Conservation (phyloP, 2,113 vertebrate species). For the Notothenia coriiceps region DNA sequence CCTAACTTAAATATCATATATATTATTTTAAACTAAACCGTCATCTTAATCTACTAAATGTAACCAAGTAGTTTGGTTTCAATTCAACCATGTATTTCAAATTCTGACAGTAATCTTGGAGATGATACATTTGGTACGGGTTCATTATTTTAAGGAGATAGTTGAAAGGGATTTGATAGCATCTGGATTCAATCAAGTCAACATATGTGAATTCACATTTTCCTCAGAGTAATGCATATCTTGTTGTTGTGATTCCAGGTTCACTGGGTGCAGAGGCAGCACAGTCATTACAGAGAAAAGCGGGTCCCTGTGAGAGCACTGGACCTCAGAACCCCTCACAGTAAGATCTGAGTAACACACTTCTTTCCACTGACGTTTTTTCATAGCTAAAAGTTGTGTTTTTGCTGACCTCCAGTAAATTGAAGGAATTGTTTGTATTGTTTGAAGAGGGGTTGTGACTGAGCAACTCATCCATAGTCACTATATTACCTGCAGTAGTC, state of each 20-base stretch:
- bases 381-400: too few relatives aligned
- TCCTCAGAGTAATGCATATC: background rate
- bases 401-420: background rate
- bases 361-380: background rate
- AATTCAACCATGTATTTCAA: too few relatives aligned
- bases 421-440: background rate
- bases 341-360: constrained; percentile 35
- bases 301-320: constrained; percentile 24
- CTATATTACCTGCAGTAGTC: too few relatives aligned
- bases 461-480: too few relatives aligned
- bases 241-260: constrained; percentile 60
- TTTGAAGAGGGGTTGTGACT: too few relatives aligned
- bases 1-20: too few relatives aligned
- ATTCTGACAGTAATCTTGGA: too few relatives aligned
- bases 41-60: too few relatives aligned
- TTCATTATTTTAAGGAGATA: too few relatives aligned
- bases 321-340: constrained; percentile 1
- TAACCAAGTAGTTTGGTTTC: too few relatives aligned
- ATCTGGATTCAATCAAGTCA: background rate
- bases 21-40: too few relatives aligned
- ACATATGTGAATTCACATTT: background rate
- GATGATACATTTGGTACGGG: too few relatives aligned
- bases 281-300: constrained; percentile 60
- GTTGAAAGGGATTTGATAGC: background rate
- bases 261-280: constrained; percentile 66